A percentile compares a stretch with the other conserved stretches of the same genome.
These are phyloP conservation scores for Lordiphosa mommai DNA, from an alignment of 1,140 invertebrate species.

Conservation along the genomic window DNA sequence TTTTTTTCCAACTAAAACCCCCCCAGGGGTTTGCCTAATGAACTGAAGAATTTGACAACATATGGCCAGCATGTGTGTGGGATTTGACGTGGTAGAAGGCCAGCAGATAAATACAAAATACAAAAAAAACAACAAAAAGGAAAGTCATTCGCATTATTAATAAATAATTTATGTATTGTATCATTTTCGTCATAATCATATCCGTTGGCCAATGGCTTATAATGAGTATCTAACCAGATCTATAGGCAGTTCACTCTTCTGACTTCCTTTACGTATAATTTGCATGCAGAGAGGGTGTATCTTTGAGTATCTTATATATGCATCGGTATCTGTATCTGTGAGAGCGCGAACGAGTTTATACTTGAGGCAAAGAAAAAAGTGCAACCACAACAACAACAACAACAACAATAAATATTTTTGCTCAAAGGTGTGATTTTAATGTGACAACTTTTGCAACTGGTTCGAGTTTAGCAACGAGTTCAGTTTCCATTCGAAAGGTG, in stretches of 20 bases:
- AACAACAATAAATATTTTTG: constrained; percentile 74
- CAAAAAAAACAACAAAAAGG: constrained; percentile 37
- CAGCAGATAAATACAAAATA: constrained; percentile 18
- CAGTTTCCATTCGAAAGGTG: constrained; percentile 23
- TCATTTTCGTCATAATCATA: constrained; percentile 52
- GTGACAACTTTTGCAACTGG: constrained; percentile 75
- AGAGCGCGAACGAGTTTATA: constrained; percentile 5
- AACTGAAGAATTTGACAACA: too few species aligned
- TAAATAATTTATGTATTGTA: constrained; percentile 24
- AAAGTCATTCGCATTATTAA: constrained; percentile 36
- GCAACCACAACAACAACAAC: constrained; percentile 19
- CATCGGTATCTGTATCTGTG: constrained; percentile 25
- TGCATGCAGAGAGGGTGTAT: constrained; percentile 67
- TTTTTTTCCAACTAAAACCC: too few species aligned
- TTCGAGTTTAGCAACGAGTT: constrained; percentile 24
- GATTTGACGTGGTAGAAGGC: not conserved
- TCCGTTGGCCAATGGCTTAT: constrained; percentile 47
- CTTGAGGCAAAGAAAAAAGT: too few species aligned
- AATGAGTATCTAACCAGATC: constrained; percentile 39
- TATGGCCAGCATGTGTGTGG: not conserved
- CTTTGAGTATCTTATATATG: constrained; percentile 14
- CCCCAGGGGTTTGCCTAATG: too few species aligned
- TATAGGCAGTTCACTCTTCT: constrained; percentile 44
- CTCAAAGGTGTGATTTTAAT: constrained; percentile 74
- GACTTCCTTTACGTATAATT: constrained; percentile 60